Evolutionary conservation across 2,888 invertebrate species (phyloP).

Genomic region (Drosophila borealis): DNA sequence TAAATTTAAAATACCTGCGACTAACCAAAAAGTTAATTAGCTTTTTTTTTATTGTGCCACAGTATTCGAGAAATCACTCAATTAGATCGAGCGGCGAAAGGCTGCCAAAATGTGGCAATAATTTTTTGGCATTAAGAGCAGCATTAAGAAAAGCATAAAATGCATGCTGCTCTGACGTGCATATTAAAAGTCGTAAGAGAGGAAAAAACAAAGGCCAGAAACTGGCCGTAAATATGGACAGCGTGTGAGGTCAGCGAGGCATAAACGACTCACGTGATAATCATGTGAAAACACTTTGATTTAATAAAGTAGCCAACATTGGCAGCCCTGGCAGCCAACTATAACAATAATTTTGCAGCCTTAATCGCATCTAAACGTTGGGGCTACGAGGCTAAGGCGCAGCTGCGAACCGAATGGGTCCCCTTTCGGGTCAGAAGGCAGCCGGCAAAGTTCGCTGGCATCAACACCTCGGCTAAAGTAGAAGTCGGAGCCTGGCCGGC

Average conservation of each 20-base stretch:
- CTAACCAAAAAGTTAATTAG: slow-evolving; percentile 72
- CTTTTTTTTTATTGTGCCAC: slow-evolving; percentile 49
- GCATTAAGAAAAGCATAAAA: slow-evolving; percentile 24
- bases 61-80: slow-evolving; percentile 71
- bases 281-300: slow-evolving; percentile 80
- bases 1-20: slow-evolving; percentile 58
- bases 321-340: slow-evolving; percentile 64
- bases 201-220: slow-evolving; percentile 38
- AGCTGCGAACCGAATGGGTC: slow-evolving; percentile 50
- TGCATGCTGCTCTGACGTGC: slow-evolving; percentile 24
- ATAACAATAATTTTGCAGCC: slow-evolving; percentile 79
- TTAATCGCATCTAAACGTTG: slow-evolving; percentile 77
- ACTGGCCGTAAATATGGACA: slow-evolving; percentile 48
- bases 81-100: slow-evolving; percentile 74
- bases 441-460: slow-evolving; percentile 63
- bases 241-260: slow-evolving; percentile 62
- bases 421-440: slow-evolving; percentile 60
- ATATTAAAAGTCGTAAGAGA: slow-evolving; percentile 32
- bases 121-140: slow-evolving; percentile 34
- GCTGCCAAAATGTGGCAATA: slow-evolving; percentile 60
- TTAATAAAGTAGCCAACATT: slow-evolving; percentile 79
- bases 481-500: slow-evolving; percentile 36
- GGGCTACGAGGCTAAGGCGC: slow-evolving; percentile 33
- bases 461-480: slow-evolving; percentile 66
- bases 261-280: slow-evolving; percentile 74